These are phyloP conservation scores for Thamnaconus septentrionalis DNA, from an alignment of 2,113 vertebrate genomes.

Conservation along the genomic window DNA sequence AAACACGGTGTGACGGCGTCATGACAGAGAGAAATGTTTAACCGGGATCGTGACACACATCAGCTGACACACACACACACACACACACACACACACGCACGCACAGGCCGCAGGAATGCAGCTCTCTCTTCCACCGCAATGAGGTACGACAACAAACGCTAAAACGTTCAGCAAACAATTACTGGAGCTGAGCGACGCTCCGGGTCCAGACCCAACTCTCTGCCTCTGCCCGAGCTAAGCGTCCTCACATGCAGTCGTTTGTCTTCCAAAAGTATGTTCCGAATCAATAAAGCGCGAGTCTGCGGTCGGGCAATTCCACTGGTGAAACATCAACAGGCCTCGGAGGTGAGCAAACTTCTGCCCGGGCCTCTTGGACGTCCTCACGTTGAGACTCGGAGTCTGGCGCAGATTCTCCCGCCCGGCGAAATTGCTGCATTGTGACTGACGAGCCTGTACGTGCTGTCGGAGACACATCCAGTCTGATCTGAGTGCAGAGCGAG, in stretches of 20 bases:
- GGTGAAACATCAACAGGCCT: background rate
- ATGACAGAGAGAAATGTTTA: background rate
- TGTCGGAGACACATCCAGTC: no score
- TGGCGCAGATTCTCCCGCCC: no score
- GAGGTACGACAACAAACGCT: conserved; percentile 48
- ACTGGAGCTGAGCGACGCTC: conserved; percentile 21
- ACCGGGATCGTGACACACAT: background rate
- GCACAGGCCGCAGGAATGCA: conserved; percentile 45
- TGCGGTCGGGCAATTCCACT: conserved; percentile 16
- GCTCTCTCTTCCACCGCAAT: conserved; percentile 34
- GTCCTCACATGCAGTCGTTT: conserved; percentile 13
- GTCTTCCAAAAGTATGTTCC: conserved; percentile 43
- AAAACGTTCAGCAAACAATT: conserved; percentile 45
- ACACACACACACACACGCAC: conserved; percentile 13
- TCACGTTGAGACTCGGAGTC: no score
- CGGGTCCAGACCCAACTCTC: conserved; percentile 9
- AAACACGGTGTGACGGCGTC: background rate
- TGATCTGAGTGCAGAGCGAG: no score
- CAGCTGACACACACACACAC: background rate
- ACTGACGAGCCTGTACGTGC: no score
- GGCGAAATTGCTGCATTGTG: no score
- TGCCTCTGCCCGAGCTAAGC: conserved; percentile 10
- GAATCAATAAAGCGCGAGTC: conserved; percentile 46
- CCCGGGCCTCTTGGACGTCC: no score
- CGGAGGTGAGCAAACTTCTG: no score